These are phyloP conservation scores for Xenopus petersii DNA, from an alignment of 2,797 vertebrate species.

Conservation along the genomic window DNA sequence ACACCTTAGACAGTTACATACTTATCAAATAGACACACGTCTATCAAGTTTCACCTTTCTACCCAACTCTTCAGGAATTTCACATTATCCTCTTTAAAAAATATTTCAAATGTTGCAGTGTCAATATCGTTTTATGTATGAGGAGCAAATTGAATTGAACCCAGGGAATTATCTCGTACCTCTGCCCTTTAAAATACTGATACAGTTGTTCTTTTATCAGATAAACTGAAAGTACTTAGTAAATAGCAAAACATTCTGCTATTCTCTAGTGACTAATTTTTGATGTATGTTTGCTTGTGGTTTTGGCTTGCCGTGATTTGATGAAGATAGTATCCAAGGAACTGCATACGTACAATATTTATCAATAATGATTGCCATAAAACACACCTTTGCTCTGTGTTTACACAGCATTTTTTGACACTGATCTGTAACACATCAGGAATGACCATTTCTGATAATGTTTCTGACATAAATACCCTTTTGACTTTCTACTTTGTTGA, in stretches of 20 bases:
- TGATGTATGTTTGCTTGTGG: conserved; percentile 6
- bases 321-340: conserved; percentile 14
- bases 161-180: conserved; percentile 8
- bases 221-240: background rate
- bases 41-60: too few relatives aligned
- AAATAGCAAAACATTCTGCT: background rate
- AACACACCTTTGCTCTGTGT: conserved; percentile 14
- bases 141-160: background rate
- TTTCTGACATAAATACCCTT: background rate
- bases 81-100: too few relatives aligned
- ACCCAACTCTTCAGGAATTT: too few relatives aligned
- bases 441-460: background rate
- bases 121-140: background rate
- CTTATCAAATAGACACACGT: too few relatives aligned
- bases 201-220: background rate
- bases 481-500: too few relatives aligned
- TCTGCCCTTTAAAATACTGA: background rate
- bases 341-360: background rate
- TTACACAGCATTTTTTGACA: conserved; percentile 2
- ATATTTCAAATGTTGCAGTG: too few relatives aligned
- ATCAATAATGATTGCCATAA: conserved; percentile 9
- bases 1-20: too few relatives aligned
- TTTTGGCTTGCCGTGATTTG: conserved; percentile 1
- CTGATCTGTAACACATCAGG: background rate
- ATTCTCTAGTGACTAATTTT: background rate